phyloP scores from a whole-genome alignment of 2,888 invertebrate genomes.

The Polyommatus icarus region DNA sequence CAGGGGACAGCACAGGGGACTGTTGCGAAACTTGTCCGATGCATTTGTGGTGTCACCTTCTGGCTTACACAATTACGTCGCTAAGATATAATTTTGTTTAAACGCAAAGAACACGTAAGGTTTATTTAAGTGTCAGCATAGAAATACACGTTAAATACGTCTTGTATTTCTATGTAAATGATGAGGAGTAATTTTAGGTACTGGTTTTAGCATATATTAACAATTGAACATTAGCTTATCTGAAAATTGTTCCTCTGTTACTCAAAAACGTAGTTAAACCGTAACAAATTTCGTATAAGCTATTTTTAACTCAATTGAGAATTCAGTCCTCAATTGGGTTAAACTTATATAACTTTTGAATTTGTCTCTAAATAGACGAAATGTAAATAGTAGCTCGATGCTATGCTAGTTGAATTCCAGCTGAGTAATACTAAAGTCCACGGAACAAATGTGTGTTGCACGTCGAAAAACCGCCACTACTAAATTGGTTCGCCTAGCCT shows the following conservation, averaged over 20 bases:
- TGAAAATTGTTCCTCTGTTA: too few relatives aligned
- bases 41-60: not conserved
- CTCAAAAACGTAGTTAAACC: too few relatives aligned
- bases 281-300: too few relatives aligned
- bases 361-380: too few relatives aligned
- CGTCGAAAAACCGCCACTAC: constrained; percentile 5
- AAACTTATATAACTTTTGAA: too few relatives aligned
- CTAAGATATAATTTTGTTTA: not conserved
- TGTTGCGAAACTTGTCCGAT: not conserved
- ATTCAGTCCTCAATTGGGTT: too few relatives aligned
- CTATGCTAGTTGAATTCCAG: not conserved
- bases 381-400: not conserved
- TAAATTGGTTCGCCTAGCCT: constrained; percentile 8
- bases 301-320: too few relatives aligned
- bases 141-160: too few relatives aligned
- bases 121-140: not conserved
- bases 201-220: too few relatives aligned
- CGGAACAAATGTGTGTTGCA: not conserved
- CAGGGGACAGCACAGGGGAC: not conserved
- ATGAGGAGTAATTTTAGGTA: too few relatives aligned
- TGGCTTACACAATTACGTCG: not conserved
- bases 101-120: not conserved
- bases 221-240: too few relatives aligned
- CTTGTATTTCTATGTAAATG: too few relatives aligned
- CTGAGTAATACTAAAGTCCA: not conserved